Percentiles rank a stretch among this genome's conserved stretches.
These are phyloP conservation scores for Petrocephalus zakoni DNA, from an alignment of 2,113 vertebrate genomes.

Conservation along the genomic window DNA sequence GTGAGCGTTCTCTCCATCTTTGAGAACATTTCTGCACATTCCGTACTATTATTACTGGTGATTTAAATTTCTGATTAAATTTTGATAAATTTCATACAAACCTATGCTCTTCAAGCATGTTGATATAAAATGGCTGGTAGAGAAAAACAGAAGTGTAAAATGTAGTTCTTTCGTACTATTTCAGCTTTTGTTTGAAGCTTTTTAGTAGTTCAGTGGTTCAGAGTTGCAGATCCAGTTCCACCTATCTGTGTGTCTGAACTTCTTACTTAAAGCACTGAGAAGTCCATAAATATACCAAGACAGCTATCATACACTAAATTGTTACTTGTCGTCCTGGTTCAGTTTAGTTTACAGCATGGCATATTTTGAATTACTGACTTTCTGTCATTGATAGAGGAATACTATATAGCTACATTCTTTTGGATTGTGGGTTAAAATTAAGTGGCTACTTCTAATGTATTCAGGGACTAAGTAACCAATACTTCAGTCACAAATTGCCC, in stretches of 20 bases:
- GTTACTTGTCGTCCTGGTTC: not conserved
- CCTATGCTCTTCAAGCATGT: not conserved
- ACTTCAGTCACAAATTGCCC: not conserved
- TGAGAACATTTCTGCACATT: not conserved
- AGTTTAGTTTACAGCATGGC: not conserved
- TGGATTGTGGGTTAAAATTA: not conserved
- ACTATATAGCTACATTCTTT: not conserved
- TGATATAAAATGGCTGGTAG: not conserved
- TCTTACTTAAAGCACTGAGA: not conserved
- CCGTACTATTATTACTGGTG: not conserved
- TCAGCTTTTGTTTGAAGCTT: not conserved
- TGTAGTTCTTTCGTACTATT: not conserved
- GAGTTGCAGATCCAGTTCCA: not conserved
- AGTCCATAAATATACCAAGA: not conserved
- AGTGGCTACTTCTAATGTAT: not conserved
- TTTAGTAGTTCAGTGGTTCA: not conserved
- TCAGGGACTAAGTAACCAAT: not conserved
- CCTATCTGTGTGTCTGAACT: not conserved
- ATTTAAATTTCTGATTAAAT: not conserved
- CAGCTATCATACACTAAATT: not conserved
- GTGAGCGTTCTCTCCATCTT: not conserved
- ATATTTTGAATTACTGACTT: not conserved
- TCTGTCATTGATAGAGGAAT: not conserved
- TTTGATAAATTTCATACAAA: not conserved
- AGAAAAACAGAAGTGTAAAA: not conserved